A percentile compares a stretch with the other conserved stretches of the same genome.
Evolutionary conservation across 2,113 vertebrate species (phyloP).

Genomic region (Mellivora capensis): DNA sequence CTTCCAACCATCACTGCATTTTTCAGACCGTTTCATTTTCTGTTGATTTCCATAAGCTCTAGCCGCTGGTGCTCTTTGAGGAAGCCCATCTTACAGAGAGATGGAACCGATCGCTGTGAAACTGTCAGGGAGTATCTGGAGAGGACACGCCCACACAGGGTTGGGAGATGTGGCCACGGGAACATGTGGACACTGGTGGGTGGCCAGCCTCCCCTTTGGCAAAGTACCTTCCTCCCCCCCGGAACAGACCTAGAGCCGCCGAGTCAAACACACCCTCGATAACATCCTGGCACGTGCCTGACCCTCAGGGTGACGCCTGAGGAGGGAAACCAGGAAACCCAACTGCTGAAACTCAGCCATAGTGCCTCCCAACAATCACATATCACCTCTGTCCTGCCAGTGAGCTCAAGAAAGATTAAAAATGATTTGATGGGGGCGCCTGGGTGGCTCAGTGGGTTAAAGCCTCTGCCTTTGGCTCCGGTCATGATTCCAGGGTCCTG

Average conservation of each 20-base stretch:
- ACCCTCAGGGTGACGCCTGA: background rate
- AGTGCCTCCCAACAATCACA: rapidly evolving
- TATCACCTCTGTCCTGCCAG: background rate
- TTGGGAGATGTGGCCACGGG: background rate
- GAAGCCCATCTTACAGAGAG: background rate
- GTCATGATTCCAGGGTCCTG: no score
- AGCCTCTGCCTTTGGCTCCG: no score
- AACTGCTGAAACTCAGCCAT: background rate
- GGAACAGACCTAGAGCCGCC: background rate
- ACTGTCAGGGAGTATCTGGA: background rate
- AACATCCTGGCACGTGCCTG: rapidly evolving
- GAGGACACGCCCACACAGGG: background rate
- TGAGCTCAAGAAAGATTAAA: background rate
- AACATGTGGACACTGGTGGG: background rate
- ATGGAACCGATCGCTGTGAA: background rate
- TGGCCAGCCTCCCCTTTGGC: background rate
- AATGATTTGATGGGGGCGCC: background rate
- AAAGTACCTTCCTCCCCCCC: rapidly evolving
- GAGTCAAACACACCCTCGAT: background rate
- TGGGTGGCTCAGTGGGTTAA: no score
- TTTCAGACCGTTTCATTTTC: background rate
- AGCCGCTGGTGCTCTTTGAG: background rate
- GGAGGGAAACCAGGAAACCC: background rate
- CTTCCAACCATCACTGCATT: background rate
- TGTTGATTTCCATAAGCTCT: background rate